Evolutionary conservation across 2,888 invertebrate species (phyloP), one percentile per base, ranked within the genome.

Genomic region (Pristionchus entomophagus): DNA sequence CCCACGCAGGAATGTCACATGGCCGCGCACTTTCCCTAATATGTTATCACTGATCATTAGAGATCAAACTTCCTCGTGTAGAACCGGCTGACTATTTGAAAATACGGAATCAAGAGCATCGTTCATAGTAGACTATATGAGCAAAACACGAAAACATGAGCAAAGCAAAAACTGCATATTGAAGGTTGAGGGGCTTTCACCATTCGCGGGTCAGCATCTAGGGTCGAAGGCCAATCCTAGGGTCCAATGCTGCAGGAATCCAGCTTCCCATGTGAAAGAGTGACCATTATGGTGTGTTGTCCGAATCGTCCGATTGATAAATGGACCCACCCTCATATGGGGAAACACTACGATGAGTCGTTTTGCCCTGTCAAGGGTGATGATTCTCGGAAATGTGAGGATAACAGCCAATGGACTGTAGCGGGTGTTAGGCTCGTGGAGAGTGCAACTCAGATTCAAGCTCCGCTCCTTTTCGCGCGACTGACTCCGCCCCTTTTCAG

Each of bases 11-110:
- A n/a, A n/a, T 14, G 26, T 59, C 77, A 45, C 77, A 26, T 77
- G 45, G 41, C 1, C n/a, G 38, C 41, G 41, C 77, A 77, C 45
- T 49, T 77, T 77, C 77, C 6, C 77, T 26, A 59, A 6, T 22
- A 6, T 59, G 14, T 77, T 77, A 41, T 77, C 77, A 26, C 10
- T 59, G 59, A 59, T 17, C 29, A 59, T 59, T 59, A 56, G 29
- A 65, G 65, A 65, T 65, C 65, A 65, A 65, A 65, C 65, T 65
- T 65, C 65, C 38, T 35, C 62, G 29, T 32, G 65, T 29, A 35
- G 35, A 65, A 14, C 65, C 65, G 32, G 12, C 32, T 26, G 14
- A n/a, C n/a, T n/a, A n/a, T 14, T 8, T 65, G 65, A 65, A n/a
- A n/a, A n/a, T n/a, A n/a, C n/a, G n/a, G n/a, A n/a, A n/a, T n/a